Base-by-base conservation (phyloP, 2,888 invertebrate genomes). In the Xestoiulus laeticollis region DNA sequence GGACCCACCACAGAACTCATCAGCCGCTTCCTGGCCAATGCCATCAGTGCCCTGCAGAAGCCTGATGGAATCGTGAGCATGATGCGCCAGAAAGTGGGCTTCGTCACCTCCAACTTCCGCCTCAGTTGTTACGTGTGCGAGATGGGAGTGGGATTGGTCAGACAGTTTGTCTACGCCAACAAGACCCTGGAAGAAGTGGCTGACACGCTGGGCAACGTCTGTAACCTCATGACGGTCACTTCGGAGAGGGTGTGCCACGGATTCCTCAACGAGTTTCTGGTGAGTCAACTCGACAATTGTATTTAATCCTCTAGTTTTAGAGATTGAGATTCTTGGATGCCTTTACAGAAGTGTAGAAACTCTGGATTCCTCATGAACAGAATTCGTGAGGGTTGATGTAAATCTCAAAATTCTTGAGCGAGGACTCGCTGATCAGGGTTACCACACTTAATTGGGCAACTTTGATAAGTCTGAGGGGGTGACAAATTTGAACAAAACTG, bases 121-220 rank as follows among this genome's bases (percentile, higher is more conserved):
- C 44, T 87, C 30, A 87, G 87, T 85, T 87, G 87, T 32, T 87
- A 87, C 85, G 87, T 85, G 4, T 87, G 87, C 48, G 87, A 87
- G 38, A 83, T 87, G 83, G 85, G 84, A 8, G 85, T 87, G 8
- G 85, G 84, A 5, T 26, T 87, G 30, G 85, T 87, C 26, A 43
- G 87, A n/a, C 87, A 87, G 85, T 84, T 84, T 22, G 87, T 87
- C 30, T 87, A 87, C 44, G 87, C 87, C 22, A 87, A 87, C 33
- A 87, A 85, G 53, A 87, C 84, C 1, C 19, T 48, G 33, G 87
- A 87, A 10, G 87, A 87, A 33, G 87, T 82, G 43, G 87, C 44
- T 4, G 33, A 38, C n/a, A 87, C 84, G 0, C 12, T 87, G 44
- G 85, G 48, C 43, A 87, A 85, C 22, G 85, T 87, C n/a, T 87